Evolutionary conservation across 2,888 invertebrate genomes (phyloP), one percentile per base, ranked within the genome.

Genomic region (Itoplectis maculator): DNA sequence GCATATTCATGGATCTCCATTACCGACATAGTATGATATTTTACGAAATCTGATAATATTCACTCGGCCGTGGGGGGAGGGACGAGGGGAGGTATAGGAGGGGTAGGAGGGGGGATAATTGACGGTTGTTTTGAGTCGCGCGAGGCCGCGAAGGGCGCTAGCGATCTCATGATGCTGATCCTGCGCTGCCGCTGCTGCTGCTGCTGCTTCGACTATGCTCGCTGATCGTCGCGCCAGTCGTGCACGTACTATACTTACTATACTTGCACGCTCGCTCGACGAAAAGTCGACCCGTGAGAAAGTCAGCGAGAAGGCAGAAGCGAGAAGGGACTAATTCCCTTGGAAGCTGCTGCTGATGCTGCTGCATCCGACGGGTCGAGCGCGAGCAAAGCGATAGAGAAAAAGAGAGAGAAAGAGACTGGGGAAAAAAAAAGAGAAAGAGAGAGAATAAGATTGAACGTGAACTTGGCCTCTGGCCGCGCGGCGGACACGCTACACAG

Each of bases 261-360:
- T n/a, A n/a, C n/a, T n/a, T 5, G 23, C 54, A 54, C 23, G 11
- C 11, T 54, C 23, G 20, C 11, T 54, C 23, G 59, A 9, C 61
- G 61, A 61, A 37, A 61, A 61, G 35, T 61, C 18, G 35, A 61
- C 15, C 65, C 81, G 81, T 81, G 81, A 81, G 81, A 81, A 81
- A 76, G 66, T 72, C n/a, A n/a, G 37, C 40, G 61, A 59, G 69
- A n/a, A n/a, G 56, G 76, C 18, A 61, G 76, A 76, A 70, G 76
- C 81, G 72, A 70, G 76, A 84, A 68, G 69, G 68, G 81, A 82
- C 80, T 82, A 69, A 81, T 82, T 79, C 77, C 77, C 77, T 76
- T 79, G 37, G 61, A 61, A 37, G 61, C 61, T 61, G 61, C 37
- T 15, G 15, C 56, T 29, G 29, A 2, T 29, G 29, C 29, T 29